Evolutionary conservation across 2,113 vertebrate species (phyloP), one percentile per base, ranked within the genome.

Genomic region (Tetrao urogallus): DNA sequence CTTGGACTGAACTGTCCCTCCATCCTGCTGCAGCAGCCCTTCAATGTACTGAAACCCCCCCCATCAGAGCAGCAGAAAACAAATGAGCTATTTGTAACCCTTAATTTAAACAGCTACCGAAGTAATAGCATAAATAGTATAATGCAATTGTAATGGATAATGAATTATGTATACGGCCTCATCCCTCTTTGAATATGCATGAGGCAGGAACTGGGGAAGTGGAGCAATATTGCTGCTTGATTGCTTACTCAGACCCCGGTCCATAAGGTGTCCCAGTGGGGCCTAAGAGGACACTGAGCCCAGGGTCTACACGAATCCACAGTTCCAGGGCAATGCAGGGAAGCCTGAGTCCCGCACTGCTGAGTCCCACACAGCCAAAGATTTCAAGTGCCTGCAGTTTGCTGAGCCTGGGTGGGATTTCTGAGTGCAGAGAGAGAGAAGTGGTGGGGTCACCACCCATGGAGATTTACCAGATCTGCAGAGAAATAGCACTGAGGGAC

Each of bases 61-160:
- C n/a, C 18, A 48, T 87, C 63, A 10, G 84, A 89, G 66, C 92
- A 32, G 45, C 30, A 17, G 30, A 57, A 91, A 83, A 89, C 88
- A 94, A 94, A 94, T 3, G 64, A 91, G 86, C 90, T 47, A 86
- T 96, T 95, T 90, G 92, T 94, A 95, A 93, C 92, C 90, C 92
- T 95, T 94, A 88, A 95, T 96, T 95, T 96, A 97, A 97, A 95
- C 94, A 97, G 82, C 87, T 95, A 90, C 79, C 4, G 28, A 91
- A 82, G 91, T 89, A 94, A 93, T 82, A 93, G 91, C 66, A 95
- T 88, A 86, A 93, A 94, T 93, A 87, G 95, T 93, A 78, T 89
- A 94, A 96, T 92, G 92, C 94, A 92, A 80, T 94, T 87, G 95
- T 87, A 90, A 96, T 93, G 95, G 92, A 16, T 52, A 17, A 92